Conservation (phyloP, 2,888 invertebrate species). For the Cheilosia soror region DNA sequence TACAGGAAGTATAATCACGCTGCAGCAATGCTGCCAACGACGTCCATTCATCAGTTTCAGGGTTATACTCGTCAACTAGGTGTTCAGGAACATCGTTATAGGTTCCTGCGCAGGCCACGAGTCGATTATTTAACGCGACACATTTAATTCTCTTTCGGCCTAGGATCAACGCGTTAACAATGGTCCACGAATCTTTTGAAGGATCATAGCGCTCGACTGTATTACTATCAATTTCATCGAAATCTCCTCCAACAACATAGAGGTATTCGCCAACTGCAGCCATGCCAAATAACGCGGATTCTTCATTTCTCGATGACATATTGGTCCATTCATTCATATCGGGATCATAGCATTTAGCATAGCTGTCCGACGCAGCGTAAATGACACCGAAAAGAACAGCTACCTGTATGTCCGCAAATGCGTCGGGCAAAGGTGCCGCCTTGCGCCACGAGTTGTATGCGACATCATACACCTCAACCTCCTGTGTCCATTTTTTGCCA, state of each 20-base stretch:
- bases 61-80: not conserved
- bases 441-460: not conserved
- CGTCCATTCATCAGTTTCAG: not conserved
- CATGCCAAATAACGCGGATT: not conserved
- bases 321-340: too few relatives aligned
- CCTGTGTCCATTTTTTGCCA: not conserved
- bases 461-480: not conserved
- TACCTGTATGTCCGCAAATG: too few relatives aligned
- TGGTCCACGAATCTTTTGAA: not conserved
- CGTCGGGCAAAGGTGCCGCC: not conserved
- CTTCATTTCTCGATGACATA: not conserved
- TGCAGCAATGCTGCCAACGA: not conserved
- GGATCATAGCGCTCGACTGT: not conserved
- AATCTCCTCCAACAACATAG: not conserved
- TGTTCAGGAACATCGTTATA: not conserved
- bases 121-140: not conserved
- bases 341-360: too few relatives aligned
- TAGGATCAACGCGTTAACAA: not conserved
- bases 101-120: not conserved
- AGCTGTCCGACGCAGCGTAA: too few relatives aligned
- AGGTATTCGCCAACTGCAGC: not conserved
- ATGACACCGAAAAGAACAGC: too few relatives aligned
- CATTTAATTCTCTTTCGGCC: not conserved
- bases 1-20: too few relatives aligned
- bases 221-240: not conserved